A percentile compares a stretch with the other conserved stretches of the same genome.
Conservation (phyloP, 2,797 vertebrate species). For the Semotilus atromaculatus region DNA sequence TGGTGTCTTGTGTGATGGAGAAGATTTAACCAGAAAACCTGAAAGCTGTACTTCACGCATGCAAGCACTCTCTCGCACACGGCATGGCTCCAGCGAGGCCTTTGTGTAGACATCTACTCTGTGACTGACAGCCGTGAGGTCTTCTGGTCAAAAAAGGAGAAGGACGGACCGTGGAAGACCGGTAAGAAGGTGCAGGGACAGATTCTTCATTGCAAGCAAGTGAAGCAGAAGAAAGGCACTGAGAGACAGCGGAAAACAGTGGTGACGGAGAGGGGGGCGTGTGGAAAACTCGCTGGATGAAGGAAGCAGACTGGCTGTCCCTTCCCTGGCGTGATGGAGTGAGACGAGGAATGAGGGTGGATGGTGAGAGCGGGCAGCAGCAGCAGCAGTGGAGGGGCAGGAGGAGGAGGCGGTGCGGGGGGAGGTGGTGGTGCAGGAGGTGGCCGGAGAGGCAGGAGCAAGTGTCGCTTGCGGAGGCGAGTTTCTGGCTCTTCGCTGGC, state of each 20-base stretch:
- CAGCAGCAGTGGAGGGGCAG: constrained; percentile 74
- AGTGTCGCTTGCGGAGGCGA: constrained; percentile 75
- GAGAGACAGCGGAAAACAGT: constrained; percentile 52
- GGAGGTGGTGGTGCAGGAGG: constrained; percentile 71
- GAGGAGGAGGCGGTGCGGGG: constrained; percentile 72
- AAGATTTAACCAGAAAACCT: background rate
- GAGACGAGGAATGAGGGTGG: constrained; percentile 82
- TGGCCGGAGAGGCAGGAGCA: constrained; percentile 72
- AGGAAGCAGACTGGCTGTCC: constrained; percentile 73
- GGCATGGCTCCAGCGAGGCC: constrained; percentile 54
- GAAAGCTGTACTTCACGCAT: background rate
- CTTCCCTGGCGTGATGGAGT: constrained; percentile 74
- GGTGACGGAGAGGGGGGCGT: constrained; percentile 57
- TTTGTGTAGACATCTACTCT: constrained; percentile 42
- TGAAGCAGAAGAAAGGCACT: constrained; percentile 43
- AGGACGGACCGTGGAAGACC: constrained; percentile 18
- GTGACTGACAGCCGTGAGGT: constrained; percentile 50
- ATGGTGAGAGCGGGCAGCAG: constrained; percentile 83
- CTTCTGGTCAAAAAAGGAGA: constrained; percentile 25
- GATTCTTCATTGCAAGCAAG: constrained; percentile 47
- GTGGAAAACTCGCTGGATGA: constrained; percentile 71
- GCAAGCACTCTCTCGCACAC: constrained; percentile 22
- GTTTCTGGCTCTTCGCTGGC: constrained; percentile 74
- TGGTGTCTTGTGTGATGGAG: constrained; percentile 15
- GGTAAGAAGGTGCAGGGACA: constrained; percentile 43